These are phyloP conservation scores for Ispidina lecontei DNA, from an alignment of 2,797 vertebrate genomes.

Conservation along the genomic window DNA sequence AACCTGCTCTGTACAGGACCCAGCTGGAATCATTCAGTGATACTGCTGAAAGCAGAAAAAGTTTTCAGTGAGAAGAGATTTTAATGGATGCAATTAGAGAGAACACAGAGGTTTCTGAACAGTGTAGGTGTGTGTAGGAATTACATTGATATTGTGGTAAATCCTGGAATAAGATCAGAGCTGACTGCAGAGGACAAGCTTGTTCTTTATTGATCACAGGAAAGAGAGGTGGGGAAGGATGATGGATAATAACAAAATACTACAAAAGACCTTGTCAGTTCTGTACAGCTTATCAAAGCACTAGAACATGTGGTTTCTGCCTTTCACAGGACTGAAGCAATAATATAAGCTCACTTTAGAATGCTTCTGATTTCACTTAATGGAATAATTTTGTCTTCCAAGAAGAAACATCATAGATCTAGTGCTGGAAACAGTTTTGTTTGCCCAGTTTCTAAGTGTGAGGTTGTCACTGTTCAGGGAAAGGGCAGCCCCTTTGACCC, in stretches of 20 bases:
- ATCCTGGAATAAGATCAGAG: not conserved
- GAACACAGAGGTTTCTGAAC: not conserved
- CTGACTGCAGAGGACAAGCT: not conserved
- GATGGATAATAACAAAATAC: not conserved
- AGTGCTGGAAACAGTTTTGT: not conserved
- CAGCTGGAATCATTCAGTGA: not conserved
- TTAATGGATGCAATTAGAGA: not conserved
- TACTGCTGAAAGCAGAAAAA: not conserved
- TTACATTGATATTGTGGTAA: not conserved
- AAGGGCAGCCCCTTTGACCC: too few relatives aligned
- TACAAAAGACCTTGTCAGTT: not conserved
- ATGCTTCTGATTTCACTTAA: not conserved
- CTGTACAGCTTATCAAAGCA: not conserved
- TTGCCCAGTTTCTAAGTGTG: not conserved
- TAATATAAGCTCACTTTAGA: not conserved
- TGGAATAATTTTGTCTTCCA: not conserved
- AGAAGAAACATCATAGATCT: not conserved
- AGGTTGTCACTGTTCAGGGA: not conserved
- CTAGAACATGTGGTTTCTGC: not conserved
- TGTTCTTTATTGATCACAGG: not conserved
- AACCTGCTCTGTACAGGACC: not conserved
- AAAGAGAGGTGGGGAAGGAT: not conserved
- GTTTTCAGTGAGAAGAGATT: not conserved
- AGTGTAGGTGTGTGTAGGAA: not conserved
- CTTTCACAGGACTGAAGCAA: not conserved